Evolutionary conservation across 2,797 vertebrate species (phyloP), one percentile per base, ranked within the genome.

Genomic region (Eutrigla gurnardus): DNA sequence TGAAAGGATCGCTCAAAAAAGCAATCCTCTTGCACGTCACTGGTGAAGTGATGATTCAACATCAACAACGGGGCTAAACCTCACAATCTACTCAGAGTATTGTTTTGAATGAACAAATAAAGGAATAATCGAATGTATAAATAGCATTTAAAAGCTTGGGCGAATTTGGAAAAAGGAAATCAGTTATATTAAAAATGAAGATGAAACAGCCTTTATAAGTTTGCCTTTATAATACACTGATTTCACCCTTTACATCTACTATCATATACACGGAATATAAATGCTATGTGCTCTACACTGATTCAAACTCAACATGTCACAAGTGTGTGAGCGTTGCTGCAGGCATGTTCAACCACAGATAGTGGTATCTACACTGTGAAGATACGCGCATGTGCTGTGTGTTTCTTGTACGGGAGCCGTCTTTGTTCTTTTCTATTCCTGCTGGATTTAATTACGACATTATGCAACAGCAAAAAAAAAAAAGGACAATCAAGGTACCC

Each of bases 401-500:
- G 52, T 12, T 6, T 59, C 0, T 43, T 37, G 2, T 8, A 10
- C 3, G 25, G 25, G 25, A 25, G 25, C 25, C 25, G 25, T 25
- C 25, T 64, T 25, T 57, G 1, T 55, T 52, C 46, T 25, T 1
- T 37, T 54, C 4, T 32, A 8, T 47, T 53, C 1, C 33, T n/a
- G 25, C 25, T 25, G 25, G 17, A 15, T 54, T 62, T 4, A 25
- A 35, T 6, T 17, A 9, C 47, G 17, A 17, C 36, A 33, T 77
- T 65, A 70, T 33, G 65, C 68, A 75, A 75, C 4, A 32, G 12
- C 2, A 1, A 54, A 25, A 25, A 25, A 25, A 25, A 25, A 25
- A 69, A 59, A 77, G 67, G 75, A 86, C 81, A 87, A 86, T 86
- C 75, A 79, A 86, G 72, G 75, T 88, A 77, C 39, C 72, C 65